Evolutionary conservation across 2,888 invertebrate genomes (phyloP).

Genomic region (Parnassius smintheus): DNA sequence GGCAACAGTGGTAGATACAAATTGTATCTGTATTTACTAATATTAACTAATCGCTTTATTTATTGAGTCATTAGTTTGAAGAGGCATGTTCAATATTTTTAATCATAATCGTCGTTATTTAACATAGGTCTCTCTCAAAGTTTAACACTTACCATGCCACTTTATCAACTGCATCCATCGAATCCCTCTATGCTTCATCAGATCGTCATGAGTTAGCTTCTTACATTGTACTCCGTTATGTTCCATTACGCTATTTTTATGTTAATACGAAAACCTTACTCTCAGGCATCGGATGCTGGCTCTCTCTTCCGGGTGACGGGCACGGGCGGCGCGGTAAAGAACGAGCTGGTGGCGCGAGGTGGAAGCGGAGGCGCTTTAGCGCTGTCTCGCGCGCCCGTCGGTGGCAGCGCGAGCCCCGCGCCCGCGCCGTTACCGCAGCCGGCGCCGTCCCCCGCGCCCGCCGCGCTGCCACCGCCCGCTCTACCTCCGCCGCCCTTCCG

Average conservation of each 20-base stretch:
- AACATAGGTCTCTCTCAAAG: too few relatives aligned
- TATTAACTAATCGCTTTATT: too few relatives aligned
- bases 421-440: constrained; percentile 85
- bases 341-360: constrained; percentile 82
- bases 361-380: constrained; percentile 84
- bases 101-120: too few relatives aligned
- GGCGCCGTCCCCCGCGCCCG: constrained; percentile 86
- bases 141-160: too few relatives aligned
- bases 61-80: too few relatives aligned
- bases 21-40: too few relatives aligned
- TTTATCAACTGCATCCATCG: too few relatives aligned
- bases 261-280: constrained; percentile 28
- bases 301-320: constrained; percentile 79
- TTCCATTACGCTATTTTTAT: background rate
- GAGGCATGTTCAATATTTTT: too few relatives aligned
- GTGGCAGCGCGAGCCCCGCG: constrained; percentile 83
- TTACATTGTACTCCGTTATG: too few relatives aligned
- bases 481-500: constrained; percentile 84
- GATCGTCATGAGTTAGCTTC: background rate
- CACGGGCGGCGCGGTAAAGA: constrained; percentile 85
- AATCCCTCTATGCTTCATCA: too few relatives aligned
- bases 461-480: constrained; percentile 84
- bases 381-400: constrained; percentile 81
- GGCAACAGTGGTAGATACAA: too few relatives aligned
- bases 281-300: constrained; percentile 71